Base-by-base conservation (phyloP, 2,888 invertebrate genomes). In the Axea sp. region DNA sequence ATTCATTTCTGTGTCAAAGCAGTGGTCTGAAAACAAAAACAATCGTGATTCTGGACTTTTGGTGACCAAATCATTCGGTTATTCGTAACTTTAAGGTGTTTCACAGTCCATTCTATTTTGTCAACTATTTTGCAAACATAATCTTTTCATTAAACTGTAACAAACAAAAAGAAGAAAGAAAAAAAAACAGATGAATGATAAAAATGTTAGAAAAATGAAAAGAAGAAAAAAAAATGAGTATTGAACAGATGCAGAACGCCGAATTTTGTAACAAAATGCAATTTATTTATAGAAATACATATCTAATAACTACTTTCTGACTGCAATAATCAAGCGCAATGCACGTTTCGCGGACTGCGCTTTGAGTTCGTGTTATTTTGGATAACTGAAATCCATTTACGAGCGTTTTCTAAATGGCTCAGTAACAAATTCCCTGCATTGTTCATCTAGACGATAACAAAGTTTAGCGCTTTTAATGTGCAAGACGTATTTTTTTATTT, bases 261-360 rank as follows among this genome's bases (percentile, higher is more conserved):
- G 73, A 75, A 79, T 78, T 82, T 81, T 78, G 80, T 82, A 84
- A 84, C 81, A 82, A 84, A 83, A 81, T 82, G 81, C 74, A 76
- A 77, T 79, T 83, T 84, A 82, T 83, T 83, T 82, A 80, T 84
- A 83, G 81, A 83, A 81, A 82, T 82, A 82, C 82, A 73, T 57
- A 82, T 81, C 78, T 77, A 81, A 78, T 81, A 82, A 80, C 80
- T 80, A 81, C 77, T 81, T 78, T 77, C 77, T 69, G 78, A 78
- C 76, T 77, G 69, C 9, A 41, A 41, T 76, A 68, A 73, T 78
- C 75, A 69, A 80, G 76, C 76, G 75, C 77, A 78, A 76, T 77
- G 71, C 11, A 41, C 76, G 75, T 67, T 74, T 76, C 67, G 75
- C 74, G 76, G 22, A 53, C 12, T 55, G 73, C 75, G 72, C 67